Conservation (phyloP, 2,888 invertebrate species). For the Chrysomela aeneicollis region DNA sequence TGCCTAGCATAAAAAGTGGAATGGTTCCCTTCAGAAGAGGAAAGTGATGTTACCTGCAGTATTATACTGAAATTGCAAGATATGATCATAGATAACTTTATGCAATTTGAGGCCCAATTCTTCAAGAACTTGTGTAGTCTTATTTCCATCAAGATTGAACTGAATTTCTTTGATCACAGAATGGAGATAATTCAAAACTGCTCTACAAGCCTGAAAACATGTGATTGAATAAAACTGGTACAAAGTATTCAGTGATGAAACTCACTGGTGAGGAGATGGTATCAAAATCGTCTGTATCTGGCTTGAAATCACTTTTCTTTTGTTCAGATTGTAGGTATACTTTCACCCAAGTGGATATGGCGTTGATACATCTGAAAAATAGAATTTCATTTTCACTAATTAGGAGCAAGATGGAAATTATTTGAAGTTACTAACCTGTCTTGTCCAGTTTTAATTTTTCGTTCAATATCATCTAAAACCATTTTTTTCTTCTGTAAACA, state of each 20-base stretch:
- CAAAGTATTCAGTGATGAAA: conserved; percentile 30
- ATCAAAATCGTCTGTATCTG: conserved; percentile 83
- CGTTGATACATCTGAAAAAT: conserved; percentile 73
- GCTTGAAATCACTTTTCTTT: conserved; percentile 93
- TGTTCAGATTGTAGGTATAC: conserved; percentile 91
- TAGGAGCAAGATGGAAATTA: no score
- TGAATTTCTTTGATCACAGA: conserved; percentile 79
- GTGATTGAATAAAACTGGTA: neutral
- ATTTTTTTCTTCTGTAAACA: conserved; percentile 87
- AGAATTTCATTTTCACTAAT: no score
- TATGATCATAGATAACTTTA: conserved; percentile 91
- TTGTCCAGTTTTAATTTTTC: conserved; percentile 87
- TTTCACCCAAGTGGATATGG: conserved; percentile 91
- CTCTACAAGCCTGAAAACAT: conserved; percentile 75
- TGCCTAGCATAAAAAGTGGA: neutral
- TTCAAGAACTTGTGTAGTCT: conserved; percentile 83
- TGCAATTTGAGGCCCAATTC: conserved; percentile 94
- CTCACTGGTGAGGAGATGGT: conserved; percentile 83
- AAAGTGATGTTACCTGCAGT: conserved; percentile 73
- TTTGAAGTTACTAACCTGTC: conserved; percentile 65
- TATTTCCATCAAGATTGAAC: conserved; percentile 89
- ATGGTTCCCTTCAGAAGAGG: no score
- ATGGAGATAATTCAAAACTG: conserved; percentile 85
- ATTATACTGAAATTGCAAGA: conserved; percentile 93
- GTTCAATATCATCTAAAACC: conserved; percentile 87